A percentile compares a stretch with the other conserved stretches of the same genome.
phyloP scores from a whole-genome alignment of 2,888 invertebrate genomes.

The Lasioglossum oenotherae region DNA sequence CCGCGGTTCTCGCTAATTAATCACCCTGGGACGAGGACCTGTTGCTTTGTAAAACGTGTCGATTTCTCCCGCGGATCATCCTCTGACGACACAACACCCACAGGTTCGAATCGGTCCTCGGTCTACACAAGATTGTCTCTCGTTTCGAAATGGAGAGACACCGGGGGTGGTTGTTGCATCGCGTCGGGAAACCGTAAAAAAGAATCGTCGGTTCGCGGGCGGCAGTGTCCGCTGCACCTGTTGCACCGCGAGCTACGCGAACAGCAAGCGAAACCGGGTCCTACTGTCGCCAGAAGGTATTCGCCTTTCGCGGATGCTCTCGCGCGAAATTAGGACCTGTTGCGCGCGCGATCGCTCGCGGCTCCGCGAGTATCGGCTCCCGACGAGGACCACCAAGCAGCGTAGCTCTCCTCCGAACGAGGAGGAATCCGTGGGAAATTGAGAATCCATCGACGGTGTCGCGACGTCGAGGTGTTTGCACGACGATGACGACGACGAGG shows the following conservation, averaged over 20 bases:
- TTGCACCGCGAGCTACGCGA: constrained; percentile 66
- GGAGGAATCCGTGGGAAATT: background rate
- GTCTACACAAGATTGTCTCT: background rate
- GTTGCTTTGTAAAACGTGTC: constrained; percentile 67
- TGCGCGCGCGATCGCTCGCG: constrained; percentile 53
- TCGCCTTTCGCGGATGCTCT: constrained; percentile 34
- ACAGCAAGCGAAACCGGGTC: constrained; percentile 36
- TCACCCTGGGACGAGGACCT: constrained; percentile 74
- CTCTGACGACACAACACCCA: background rate
- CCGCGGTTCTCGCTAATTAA: constrained; percentile 73
- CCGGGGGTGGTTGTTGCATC: background rate
- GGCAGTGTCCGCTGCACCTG: constrained; percentile 69
- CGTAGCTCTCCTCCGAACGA: background rate
- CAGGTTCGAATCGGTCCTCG: background rate
- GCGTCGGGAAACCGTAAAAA: background rate
- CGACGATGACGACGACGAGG: background rate
- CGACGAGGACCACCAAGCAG: background rate
- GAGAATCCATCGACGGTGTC: background rate
- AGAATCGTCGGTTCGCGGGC: constrained; percentile 10
- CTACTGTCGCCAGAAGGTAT: constrained; percentile 50
- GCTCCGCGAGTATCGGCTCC: background rate
- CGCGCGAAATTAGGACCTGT: constrained; percentile 72
- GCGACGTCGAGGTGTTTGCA: background rate
- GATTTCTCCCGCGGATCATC: background rate
- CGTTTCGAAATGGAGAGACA: background rate